These are phyloP conservation scores for Barnardius zonarius DNA, from an alignment of 2,113 vertebrate genomes.

Conservation along the genomic window DNA sequence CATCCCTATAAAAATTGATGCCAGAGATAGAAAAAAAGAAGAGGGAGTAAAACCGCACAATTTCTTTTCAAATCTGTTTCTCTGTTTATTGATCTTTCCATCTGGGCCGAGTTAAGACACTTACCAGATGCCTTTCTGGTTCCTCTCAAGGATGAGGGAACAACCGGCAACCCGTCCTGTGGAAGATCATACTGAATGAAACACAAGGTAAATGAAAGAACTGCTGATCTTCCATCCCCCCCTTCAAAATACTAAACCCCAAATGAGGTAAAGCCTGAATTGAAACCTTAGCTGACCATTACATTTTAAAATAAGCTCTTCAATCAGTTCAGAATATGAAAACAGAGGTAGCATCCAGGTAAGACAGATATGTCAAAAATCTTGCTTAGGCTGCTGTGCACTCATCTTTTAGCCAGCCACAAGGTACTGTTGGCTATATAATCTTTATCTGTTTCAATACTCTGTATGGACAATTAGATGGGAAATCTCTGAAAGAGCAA, in stretches of 20 bases:
- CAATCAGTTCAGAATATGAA: background rate
- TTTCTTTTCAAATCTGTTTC: background rate
- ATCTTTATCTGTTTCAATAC: background rate
- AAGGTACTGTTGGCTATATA: background rate
- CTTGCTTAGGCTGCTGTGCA: background rate
- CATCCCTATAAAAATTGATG: background rate
- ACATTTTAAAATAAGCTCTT: background rate
- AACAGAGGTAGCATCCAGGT: background rate
- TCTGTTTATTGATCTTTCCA: background rate
- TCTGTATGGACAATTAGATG: background rate
- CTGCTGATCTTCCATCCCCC: background rate
- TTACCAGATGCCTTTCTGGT: background rate
- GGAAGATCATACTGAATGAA: background rate
- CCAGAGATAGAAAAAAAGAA: background rate
- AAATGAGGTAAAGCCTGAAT: background rate
- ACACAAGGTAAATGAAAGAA: background rate
- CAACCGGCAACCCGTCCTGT: constrained; percentile 35
- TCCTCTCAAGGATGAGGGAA: background rate
- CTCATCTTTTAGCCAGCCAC: background rate
- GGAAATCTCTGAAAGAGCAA: background rate
- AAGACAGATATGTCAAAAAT: background rate
- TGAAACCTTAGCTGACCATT: background rate
- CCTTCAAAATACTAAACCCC: background rate
- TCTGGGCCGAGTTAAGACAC: background rate
- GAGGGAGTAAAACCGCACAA: background rate